Evolutionary conservation across 2,888 invertebrate species (phyloP), one percentile per base, ranked within the genome.

Genomic region (Sarcophaga rosellei): DNA sequence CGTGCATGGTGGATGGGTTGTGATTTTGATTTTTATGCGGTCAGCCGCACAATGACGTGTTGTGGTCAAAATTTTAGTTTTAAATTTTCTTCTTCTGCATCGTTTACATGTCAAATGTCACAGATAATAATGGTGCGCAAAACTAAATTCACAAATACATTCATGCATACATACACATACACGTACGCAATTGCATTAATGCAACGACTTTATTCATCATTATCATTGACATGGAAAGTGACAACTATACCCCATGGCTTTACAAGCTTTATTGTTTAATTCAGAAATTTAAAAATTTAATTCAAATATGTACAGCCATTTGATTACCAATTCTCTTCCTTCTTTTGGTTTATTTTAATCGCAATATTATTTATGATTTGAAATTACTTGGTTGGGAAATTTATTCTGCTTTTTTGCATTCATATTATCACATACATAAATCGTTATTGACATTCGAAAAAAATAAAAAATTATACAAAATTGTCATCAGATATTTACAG

Each of bases 11-110:
- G 68, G 35, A 47, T 68, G 73, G 73, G 72, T 59, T 59, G 76
- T 62, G 76, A 61, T 76, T 82, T 66, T 82, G 82, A 82, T 84
- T 84, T 74, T 23, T 12, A 53, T 86, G 84, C 75, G 86, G 84
- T 84, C 75, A 66, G 63, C 86, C 86, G n/a, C 86, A 81, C 70
- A 81, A 78, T 84, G 86, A 84, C 86, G 86, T 86, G 86, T 78
- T 84, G 86, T 72, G 86, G 86, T 84, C 66, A 57, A 65, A 72
- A 77, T 86, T 86, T 78, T 72, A 84, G 81, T 77, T 86, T 73
- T 81, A 86, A 53, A 15, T 73, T 72, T 75, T 61, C 72, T 75
- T 61, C 72, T 62, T 57, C 70, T 6, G 70, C 82, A 81, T 82
- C 82, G 82, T 82, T 86, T 79, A 78, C 82, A 82, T 86, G 76